These are phyloP conservation scores for Achroia grisella DNA, from an alignment of 1,140 invertebrate genomes.

Conservation along the genomic window DNA sequence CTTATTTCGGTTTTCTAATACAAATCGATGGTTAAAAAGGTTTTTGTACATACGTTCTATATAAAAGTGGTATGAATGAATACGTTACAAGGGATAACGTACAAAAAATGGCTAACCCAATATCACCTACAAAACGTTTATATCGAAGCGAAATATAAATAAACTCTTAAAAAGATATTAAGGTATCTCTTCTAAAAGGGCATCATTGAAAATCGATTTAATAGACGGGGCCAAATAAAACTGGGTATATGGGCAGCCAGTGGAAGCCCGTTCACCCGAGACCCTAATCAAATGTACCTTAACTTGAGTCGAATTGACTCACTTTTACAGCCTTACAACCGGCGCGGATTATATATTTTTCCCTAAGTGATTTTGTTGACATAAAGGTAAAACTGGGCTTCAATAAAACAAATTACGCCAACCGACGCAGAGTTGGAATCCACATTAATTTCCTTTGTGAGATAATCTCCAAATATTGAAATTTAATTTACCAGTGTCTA, in stretches of 20 bases:
- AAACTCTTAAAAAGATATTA: constrained; percentile 18
- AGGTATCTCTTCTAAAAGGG: constrained; percentile 14
- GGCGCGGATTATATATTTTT: constrained; percentile 22
- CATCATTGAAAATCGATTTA: constrained; percentile 45
- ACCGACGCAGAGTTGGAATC: too few species aligned
- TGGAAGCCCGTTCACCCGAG: constrained; percentile 23
- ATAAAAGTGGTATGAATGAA: too few species aligned
- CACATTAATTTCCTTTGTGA: too few species aligned
- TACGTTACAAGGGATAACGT: too few species aligned
- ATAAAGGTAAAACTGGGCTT: background rate
- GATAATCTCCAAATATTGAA: too few species aligned
- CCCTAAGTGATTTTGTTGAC: constrained; percentile 10
- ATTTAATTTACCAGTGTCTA: too few species aligned
- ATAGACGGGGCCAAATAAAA: constrained; percentile 43
- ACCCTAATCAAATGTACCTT: constrained; percentile 60
- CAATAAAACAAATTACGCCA: too few species aligned
- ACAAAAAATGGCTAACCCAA: too few species aligned
- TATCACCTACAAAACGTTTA: too few species aligned
- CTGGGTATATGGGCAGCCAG: constrained; percentile 31
- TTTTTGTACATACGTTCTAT: too few species aligned
- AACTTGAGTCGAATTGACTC: constrained; percentile 8
- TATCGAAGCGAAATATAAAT: background rate
- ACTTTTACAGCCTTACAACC: background rate
- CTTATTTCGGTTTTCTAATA: too few species aligned
- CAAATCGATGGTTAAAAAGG: too few species aligned